Evolutionary conservation across 1,140 invertebrate species (phyloP).

Genomic region (Potamilus streckersoni): DNA sequence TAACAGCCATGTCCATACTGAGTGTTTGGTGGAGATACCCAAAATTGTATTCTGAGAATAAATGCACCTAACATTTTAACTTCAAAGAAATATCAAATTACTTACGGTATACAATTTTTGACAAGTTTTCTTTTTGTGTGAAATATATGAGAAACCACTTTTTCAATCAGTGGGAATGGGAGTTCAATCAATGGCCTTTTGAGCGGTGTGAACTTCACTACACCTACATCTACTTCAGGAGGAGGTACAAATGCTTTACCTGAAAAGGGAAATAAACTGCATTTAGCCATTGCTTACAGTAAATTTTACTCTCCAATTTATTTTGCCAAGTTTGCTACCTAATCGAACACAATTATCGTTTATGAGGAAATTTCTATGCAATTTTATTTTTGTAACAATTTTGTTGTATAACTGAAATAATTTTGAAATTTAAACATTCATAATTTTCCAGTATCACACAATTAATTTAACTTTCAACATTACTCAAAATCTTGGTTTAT

Average conservation of each 20-base stretch:
- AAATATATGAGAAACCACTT: constrained; percentile 88
- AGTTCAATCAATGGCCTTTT: constrained; percentile 80
- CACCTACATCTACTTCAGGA: constrained; percentile 95
- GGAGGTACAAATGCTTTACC: constrained; percentile 89
- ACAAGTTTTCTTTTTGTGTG: constrained; percentile 88
- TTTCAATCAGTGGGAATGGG: constrained; percentile 90
- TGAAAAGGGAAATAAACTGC: constrained; percentile 54
- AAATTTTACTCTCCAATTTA: not conserved
- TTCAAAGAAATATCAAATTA: constrained; percentile 11
- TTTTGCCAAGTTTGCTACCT: not conserved
- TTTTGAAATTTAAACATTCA: not conserved
- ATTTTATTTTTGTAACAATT: not conserved
- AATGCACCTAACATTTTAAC: not conserved
- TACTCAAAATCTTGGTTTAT: no score
- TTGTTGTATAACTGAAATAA: no score
- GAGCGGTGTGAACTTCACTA: constrained; percentile 88
- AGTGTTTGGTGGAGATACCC: not conserved
- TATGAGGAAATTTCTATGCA: not conserved
- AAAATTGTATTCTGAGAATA: not conserved
- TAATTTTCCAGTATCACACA: not conserved
- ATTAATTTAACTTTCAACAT: no score
- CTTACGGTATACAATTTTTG: constrained; percentile 74
- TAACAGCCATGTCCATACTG: not conserved
- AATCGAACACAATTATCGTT: not conserved
- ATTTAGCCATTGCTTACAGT: not conserved